phyloP scores from a whole-genome alignment of 1,140 invertebrate genomes.

The Leptopilina boulardi region DNA sequence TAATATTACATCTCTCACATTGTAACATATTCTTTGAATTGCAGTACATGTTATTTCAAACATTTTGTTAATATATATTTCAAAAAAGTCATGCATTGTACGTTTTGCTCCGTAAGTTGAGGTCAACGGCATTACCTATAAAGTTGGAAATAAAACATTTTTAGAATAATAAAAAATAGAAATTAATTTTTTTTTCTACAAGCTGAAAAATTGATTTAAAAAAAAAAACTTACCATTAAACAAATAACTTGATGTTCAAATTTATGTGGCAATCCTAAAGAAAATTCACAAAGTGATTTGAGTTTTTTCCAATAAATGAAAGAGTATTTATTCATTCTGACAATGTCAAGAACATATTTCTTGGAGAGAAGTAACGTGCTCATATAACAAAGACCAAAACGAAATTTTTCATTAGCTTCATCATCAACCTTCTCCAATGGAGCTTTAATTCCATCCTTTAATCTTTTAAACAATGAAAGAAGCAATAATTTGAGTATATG shows the following conservation, averaged over 20 bases:
- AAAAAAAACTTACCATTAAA: constrained; percentile 72
- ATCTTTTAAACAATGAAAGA: constrained; percentile 63
- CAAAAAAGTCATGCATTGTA: constrained; percentile 75
- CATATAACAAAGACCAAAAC: constrained; percentile 60
- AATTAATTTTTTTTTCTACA: not conserved
- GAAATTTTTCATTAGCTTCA: constrained; percentile 60
- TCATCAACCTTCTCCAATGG: constrained; percentile 49
- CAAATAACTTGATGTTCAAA: constrained; percentile 77
- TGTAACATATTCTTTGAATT: constrained; percentile 80
- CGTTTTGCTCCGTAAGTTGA: constrained; percentile 66
- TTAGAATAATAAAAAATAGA: constrained; percentile 3
- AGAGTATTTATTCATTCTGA: constrained; percentile 65
- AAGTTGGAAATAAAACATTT: constrained; percentile 73
- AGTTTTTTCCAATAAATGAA: constrained; percentile 71
- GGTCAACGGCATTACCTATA: constrained; percentile 80
- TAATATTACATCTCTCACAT: constrained; percentile 75
- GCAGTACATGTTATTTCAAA: constrained; percentile 79
- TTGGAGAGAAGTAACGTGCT: constrained; percentile 67
- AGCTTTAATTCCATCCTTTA: constrained; percentile 62
- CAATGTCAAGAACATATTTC: constrained; percentile 66
- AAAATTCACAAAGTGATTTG: constrained; percentile 56
- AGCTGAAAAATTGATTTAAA: constrained; percentile 62
- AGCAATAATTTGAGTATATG: constrained; percentile 67
- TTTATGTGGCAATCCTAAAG: constrained; percentile 56
- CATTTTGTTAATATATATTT: constrained; percentile 80